A percentile compares a stretch with the other conserved stretches of the same genome.
Evolutionary conservation across 53 echinoderm and acorn worm species (phyloP).

Genomic region (Holothuria scabra): DNA sequence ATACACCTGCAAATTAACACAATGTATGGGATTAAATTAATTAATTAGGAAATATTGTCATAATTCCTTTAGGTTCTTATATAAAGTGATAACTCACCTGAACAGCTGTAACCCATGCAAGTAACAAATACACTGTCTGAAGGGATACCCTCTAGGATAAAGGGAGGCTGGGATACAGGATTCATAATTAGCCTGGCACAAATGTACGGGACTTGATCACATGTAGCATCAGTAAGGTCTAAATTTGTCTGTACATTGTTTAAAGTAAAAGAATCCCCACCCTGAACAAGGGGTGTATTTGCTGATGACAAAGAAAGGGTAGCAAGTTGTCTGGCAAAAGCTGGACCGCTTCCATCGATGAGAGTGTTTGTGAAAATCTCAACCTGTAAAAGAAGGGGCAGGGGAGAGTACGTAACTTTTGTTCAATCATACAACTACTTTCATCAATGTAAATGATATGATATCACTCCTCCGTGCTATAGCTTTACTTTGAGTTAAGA

Average conservation of each 20-base stretch:
- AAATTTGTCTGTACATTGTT: conserved; percentile 44
- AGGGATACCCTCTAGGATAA: conserved; percentile 65
- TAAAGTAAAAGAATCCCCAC: conserved; percentile 55
- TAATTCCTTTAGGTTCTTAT: too few species aligned
- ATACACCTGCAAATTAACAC: too few species aligned
- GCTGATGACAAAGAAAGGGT: conserved; percentile 48
- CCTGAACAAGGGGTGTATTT: conserved; percentile 58
- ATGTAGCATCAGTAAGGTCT: conserved; percentile 70
- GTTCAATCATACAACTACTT: too few species aligned
- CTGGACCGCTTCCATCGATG: conserved; percentile 49
- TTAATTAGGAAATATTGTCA: too few species aligned
- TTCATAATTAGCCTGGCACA: conserved; percentile 71
- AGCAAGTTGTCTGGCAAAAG: conserved; percentile 16
- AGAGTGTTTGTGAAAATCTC: conserved; percentile 62
- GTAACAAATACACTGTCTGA: conserved; percentile 45
- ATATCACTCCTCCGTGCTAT: too few species aligned
- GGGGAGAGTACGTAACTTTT: not conserved
- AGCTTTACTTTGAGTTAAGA: too few species aligned
- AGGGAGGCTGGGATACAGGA: conserved; percentile 64
- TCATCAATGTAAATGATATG: too few species aligned
- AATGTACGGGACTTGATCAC: conserved; percentile 76
- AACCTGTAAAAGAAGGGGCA: conserved; percentile 71
- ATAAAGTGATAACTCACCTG: conserved; percentile 45
- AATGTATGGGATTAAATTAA: too few species aligned
- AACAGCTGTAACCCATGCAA: conserved; percentile 64